phyloP scores from a whole-genome alignment of 1,140 invertebrate species.

The Kradibia gibbosae region DNA sequence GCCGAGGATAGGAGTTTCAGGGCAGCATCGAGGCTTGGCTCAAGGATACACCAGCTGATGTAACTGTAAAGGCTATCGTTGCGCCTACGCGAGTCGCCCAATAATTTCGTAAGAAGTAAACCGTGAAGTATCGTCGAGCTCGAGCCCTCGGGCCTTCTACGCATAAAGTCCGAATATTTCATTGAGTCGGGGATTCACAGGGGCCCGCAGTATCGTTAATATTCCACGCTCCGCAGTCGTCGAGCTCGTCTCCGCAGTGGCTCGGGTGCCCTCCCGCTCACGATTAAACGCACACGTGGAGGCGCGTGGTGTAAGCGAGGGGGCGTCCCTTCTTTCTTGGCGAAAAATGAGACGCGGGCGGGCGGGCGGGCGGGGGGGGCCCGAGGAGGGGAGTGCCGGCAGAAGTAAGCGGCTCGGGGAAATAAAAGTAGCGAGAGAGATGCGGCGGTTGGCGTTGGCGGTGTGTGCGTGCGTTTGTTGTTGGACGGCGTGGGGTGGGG shows the following conservation, averaged over 20 bases:
- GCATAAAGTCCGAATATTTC: no score
- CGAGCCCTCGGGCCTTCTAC: no score
- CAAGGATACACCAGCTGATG: no score
- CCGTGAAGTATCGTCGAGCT: no score
- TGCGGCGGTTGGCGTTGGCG: background rate
- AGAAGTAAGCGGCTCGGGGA: constrained; percentile 2
- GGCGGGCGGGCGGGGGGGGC: constrained; percentile 50
- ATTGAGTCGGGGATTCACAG: no score
- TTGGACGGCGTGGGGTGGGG: no score
- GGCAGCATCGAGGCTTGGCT: background rate
- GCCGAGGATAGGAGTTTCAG: background rate
- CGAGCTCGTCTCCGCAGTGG: background rate
- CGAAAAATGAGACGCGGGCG: constrained; percentile 52
- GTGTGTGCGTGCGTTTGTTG: constrained; percentile 27
- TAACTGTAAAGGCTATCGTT: no score
- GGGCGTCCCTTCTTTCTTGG: constrained; percentile 34
- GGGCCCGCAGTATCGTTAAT: no score
- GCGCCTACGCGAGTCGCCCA: no score
- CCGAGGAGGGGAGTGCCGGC: constrained; percentile 9
- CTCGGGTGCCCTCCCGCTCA: background rate
- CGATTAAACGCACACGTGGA: constrained; percentile 35
- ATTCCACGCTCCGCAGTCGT: no score
- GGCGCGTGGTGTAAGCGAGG: constrained; percentile 45
- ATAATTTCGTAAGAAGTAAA: no score
- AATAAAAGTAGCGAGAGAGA: constrained; percentile 1